Base-by-base conservation (phyloP, 2,797 vertebrate species). In the Syngnathus rostellatus region DNA sequence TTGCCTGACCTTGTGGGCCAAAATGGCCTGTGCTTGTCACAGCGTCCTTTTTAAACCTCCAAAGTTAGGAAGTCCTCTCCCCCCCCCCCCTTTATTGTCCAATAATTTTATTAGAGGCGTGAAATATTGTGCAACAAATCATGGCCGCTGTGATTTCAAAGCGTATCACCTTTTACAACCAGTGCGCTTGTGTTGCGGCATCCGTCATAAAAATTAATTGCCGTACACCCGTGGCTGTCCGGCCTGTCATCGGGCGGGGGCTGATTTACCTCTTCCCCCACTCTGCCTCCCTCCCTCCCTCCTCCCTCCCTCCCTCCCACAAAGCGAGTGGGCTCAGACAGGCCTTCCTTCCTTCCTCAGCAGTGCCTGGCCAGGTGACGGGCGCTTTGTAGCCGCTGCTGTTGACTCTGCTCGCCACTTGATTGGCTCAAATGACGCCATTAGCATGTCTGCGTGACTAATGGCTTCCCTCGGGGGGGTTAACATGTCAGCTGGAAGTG, bases 401-500 rank as follows among this genome's bases (percentile, higher is more conserved):
- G 70, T 83, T 86, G 84, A 87, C 87, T 88, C 85, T 81, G 82
- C 84, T 88, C 85, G 83, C 88, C 79, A 77, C 83, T 73, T 59
- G 81, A 88, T 89, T 90, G 88, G 89, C 86, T 92, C 88, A 84
- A 87, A 89, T 91, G 85, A 90, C 88, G 86, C 81, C 75, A 89
- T 91, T 90, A 90, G 78, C 86, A 88, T 88, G 88, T 89, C 88
- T 90, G 86, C 83, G 82, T 89, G 82, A 85, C 84, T 91, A 91
- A 92, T 91, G 81, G 83, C 82, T 81, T 85, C 85, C 88, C 87
- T 72, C 39, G 82, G n/a, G n/a, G 51, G 54, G 54, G 54, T 87
- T 87, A 83, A 75, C 82, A 73, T 89, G 86, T 90, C 88, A 82
- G 74, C 76, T 81, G 51, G 81, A 91, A 89, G 90, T 90, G 90